Evolutionary conservation across 1,140 invertebrate genomes (phyloP).

Genomic region (Bombus ignitus): DNA sequence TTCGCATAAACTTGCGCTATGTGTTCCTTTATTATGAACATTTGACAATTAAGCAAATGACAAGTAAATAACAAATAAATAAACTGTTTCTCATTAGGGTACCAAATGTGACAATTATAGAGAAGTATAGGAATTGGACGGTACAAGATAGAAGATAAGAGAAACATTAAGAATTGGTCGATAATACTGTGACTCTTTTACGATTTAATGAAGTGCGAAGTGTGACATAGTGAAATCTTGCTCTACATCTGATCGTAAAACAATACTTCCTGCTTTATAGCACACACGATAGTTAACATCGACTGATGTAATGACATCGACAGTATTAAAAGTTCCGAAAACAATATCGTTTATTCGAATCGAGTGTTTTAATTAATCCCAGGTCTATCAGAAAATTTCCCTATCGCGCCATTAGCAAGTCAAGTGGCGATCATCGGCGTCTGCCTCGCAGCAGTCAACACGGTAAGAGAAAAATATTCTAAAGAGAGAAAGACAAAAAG

Average conservation of each 20-base stretch:
- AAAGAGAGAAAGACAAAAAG: neutral
- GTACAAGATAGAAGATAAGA: too few species aligned
- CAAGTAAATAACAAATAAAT: too few species aligned
- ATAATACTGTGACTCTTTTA: neutral
- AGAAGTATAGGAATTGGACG: too few species aligned
- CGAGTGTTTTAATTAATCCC: neutral
- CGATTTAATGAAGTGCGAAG: neutral
- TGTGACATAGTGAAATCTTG: neutral
- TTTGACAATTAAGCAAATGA: too few species aligned
- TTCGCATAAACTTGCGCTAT: too few species aligned
- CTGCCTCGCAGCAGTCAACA: neutral
- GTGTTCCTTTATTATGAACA: too few species aligned
- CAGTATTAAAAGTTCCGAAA: neutral
- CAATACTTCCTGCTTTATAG: neutral
- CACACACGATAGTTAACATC: neutral
- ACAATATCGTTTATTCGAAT: neutral
- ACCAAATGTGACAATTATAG: too few species aligned
- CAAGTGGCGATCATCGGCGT: neutral
- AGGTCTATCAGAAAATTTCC: neutral
- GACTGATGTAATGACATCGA: neutral
- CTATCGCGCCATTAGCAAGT: neutral
- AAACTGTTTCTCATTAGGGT: too few species aligned
- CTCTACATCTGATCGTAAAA: too few species aligned
- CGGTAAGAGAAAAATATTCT: neutral
- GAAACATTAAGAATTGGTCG: too few species aligned